These are phyloP conservation scores for Cydia splendana DNA, from an alignment of 1,140 invertebrate genomes.

Conservation along the genomic window DNA sequence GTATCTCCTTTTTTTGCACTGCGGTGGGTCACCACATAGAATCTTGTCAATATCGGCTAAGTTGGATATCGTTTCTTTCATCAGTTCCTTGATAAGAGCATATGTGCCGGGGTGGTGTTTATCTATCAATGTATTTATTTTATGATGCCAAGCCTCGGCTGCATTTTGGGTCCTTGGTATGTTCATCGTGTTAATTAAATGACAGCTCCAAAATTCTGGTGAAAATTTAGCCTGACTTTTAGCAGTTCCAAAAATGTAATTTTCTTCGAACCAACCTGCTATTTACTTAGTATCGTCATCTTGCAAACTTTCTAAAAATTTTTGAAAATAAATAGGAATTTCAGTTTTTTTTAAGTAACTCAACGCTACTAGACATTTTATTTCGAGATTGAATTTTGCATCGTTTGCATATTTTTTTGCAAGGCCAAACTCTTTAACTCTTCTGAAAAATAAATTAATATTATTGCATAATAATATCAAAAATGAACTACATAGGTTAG, in stretches of 20 bases:
- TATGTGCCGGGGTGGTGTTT: background rate
- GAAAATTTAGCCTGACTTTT: background rate
- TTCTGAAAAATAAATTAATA: background rate
- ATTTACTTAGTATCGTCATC: background rate
- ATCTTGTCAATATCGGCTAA: background rate
- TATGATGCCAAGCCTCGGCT: background rate
- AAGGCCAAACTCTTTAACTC: background rate
- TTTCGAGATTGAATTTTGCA: background rate
- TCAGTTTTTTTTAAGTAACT: background rate
- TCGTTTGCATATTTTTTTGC: background rate
- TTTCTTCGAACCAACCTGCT: background rate
- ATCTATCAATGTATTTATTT: background rate
- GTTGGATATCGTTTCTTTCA: background rate
- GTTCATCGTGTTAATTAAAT: background rate
- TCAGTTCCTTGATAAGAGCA: background rate
- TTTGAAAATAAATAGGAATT: background rate
- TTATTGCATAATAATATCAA: background rate
- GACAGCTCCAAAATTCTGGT: slow-evolving; percentile 2
- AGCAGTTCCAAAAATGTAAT: background rate
- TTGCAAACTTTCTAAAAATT: background rate
- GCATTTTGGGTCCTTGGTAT: background rate
- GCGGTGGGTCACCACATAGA: background rate
- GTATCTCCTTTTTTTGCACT: background rate
- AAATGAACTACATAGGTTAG: background rate
- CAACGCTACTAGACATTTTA: slow-evolving; percentile 1